Percentiles rank a stretch among this genome's conserved stretches.
phyloP scores from a whole-genome alignment of 2,797 vertebrate genomes.

The Parauchenoglanis ngamensis region DNA sequence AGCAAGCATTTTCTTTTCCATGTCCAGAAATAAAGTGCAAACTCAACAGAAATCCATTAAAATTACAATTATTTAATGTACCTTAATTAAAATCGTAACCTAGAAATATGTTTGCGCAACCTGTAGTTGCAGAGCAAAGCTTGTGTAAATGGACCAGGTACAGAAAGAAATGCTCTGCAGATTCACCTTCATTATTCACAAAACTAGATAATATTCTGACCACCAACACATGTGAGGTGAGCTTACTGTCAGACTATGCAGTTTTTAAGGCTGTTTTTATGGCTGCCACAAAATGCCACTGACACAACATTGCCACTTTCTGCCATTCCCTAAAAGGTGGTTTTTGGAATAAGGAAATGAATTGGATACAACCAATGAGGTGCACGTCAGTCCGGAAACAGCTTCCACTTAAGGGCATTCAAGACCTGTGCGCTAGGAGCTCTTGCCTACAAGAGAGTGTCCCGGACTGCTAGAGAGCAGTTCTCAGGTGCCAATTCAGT shows the following conservation, averaged over 20 bases:
- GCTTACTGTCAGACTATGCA: neutral
- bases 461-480: neutral
- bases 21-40: neutral
- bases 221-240: neutral
- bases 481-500: neutral
- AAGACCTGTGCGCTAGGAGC: neutral
- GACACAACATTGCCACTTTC: neutral
- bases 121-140: neutral
- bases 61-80: neutral
- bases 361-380: neutral
- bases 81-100: neutral
- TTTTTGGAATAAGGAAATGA: neutral
- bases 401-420: neutral
- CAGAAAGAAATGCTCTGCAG: neutral
- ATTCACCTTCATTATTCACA: neutral
- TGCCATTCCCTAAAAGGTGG: neutral
- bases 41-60: neutral
- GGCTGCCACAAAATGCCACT: too few relatives aligned
- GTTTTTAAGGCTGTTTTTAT: neutral
- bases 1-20: neutral
- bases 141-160: neutral
- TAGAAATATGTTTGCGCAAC: neutral
- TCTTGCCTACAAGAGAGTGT: neutral
- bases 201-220: neutral
- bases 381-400: neutral